Evolutionary conservation across 2,113 vertebrate genomes (phyloP).

Genomic region (Propithecus coquereli): DNA sequence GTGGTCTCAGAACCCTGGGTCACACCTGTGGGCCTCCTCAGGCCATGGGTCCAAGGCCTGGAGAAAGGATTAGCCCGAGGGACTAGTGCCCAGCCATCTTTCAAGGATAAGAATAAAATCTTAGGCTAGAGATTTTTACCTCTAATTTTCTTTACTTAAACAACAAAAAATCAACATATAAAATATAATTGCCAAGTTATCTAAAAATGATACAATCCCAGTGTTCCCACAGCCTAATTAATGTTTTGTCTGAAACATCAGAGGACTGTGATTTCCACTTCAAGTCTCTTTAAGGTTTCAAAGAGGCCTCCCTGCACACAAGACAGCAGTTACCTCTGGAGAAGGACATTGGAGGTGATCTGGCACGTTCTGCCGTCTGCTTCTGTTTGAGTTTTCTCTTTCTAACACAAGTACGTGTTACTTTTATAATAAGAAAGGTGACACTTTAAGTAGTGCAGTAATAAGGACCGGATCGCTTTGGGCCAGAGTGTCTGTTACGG

Average conservation of each 20-base stretch:
- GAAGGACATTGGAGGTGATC: not conserved
- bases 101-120: not conserved
- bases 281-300: not conserved
- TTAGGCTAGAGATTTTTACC: not conserved
- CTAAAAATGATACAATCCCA: not conserved
- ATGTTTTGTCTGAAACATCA: not conserved
- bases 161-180: not conserved
- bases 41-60: not conserved
- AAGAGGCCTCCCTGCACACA: not conserved
- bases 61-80: not conserved
- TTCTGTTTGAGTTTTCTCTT: not conserved
- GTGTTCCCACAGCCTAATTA: not conserved
- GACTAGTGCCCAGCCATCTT: not conserved
- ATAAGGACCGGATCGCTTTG: not conserved
- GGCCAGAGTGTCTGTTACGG: not conserved
- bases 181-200: not conserved
- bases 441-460: not conserved
- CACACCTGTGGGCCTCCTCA: not conserved
- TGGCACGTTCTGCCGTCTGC: not conserved
- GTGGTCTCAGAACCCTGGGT: not conserved
- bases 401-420: not conserved
- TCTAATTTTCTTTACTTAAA: not conserved
- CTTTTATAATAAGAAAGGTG: not conserved
- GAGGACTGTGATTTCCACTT: not conserved
- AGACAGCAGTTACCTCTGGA: not conserved